Conservation (phyloP, 2,888 invertebrate species). For the Leucophora obtusa region DNA sequence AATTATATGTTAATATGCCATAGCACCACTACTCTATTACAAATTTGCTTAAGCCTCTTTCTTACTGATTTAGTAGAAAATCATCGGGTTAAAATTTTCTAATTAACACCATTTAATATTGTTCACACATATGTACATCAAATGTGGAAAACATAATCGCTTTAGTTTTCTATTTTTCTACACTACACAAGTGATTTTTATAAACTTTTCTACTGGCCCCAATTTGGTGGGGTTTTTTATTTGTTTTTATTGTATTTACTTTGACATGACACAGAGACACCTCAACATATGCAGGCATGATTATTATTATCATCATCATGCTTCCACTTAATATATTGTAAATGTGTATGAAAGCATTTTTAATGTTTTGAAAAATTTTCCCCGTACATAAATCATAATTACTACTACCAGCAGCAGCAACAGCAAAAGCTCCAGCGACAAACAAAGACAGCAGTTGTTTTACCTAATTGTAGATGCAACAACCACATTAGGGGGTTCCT, state of each 20-base stretch:
- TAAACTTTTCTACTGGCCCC: constrained; percentile 5
- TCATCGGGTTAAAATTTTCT: constrained; percentile 41
- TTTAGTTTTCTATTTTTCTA: background rate
- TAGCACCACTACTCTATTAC: background rate
- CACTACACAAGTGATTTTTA: background rate
- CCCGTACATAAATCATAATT: background rate
- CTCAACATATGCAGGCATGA: background rate
- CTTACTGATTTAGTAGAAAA: constrained; percentile 34
- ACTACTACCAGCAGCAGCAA: background rate
- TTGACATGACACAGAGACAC: constrained; percentile 10
- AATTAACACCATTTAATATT: constrained; percentile 48
- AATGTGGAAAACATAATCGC: constrained; percentile 4
- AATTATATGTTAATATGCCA: constrained; percentile 55
- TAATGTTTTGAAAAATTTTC: background rate
- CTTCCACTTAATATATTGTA: background rate
- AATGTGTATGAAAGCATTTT: constrained; percentile 13
- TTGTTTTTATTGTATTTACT: too few species aligned
- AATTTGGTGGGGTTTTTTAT: background rate
- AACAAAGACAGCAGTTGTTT: too few species aligned
- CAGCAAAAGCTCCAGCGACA: too few species aligned
- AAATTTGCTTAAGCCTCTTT: constrained; percentile 29
- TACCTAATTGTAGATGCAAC: too few species aligned
- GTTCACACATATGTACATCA: background rate
- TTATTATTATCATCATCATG: background rate
- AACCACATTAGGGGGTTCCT: too few species aligned